These are phyloP conservation scores for Meriones psammophilus DNA, from an alignment of 2,797 vertebrate genomes.

Conservation along the genomic window DNA sequence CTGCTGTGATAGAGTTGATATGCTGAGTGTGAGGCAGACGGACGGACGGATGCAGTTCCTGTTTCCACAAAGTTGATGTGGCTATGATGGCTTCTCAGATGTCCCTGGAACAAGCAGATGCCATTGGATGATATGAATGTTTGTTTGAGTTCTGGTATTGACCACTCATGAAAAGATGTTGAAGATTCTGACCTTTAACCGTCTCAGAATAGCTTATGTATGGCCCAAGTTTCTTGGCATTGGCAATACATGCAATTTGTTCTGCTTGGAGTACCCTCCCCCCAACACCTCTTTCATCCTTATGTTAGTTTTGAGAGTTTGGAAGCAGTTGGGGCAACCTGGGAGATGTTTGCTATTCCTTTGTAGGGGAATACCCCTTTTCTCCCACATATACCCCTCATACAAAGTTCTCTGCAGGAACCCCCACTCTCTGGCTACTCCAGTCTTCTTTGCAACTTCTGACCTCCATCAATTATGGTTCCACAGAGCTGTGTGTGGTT, in stretches of 20 bases:
- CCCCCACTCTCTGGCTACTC: not conserved
- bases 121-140: accelerated
- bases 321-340: not conserved
- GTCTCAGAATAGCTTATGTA: not conserved
- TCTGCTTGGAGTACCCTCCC: not conserved
- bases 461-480: not conserved
- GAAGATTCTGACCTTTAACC: not conserved
- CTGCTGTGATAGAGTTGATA: not conserved
- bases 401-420: not conserved
- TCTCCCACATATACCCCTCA: not conserved
- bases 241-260: not conserved
- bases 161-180: not conserved
- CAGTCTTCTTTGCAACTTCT: not conserved
- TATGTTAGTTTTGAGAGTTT: not conserved
- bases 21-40: not conserved
- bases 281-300: not conserved
- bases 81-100: not conserved
- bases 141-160: slow-evolving; percentile 20
- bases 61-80: too few species aligned
- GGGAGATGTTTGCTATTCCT: not conserved
- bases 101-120: not conserved
- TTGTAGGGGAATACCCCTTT: not conserved
- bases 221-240: not conserved
- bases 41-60: not conserved
- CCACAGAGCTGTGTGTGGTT: not conserved